Evolutionary conservation across 2,797 vertebrate genomes (phyloP).

Genomic region (Selene dorsalis): DNA sequence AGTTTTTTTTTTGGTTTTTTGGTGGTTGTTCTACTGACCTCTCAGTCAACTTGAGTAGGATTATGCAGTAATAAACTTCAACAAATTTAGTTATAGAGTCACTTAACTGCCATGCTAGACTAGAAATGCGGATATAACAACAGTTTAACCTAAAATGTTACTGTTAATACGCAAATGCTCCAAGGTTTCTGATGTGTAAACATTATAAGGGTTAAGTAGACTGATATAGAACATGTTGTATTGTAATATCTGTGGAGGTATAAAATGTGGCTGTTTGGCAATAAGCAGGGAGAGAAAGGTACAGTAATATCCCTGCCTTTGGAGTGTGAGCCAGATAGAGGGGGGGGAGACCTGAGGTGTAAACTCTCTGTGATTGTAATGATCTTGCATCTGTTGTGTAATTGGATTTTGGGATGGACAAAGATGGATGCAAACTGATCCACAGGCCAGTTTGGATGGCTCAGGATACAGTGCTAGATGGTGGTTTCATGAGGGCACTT

Average conservation of each 20-base stretch:
- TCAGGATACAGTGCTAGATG: conserved; percentile 31
- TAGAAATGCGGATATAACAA: conserved; percentile 38
- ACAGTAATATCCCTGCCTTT: conserved; percentile 63
- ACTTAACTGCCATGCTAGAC: conserved; percentile 33
- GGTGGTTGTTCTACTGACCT: conserved; percentile 31
- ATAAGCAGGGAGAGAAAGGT: conserved; percentile 58
- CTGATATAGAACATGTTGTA: conserved; percentile 48
- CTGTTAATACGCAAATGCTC: conserved; percentile 38
- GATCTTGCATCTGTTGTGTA: conserved; percentile 66
- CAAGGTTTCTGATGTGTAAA: conserved; percentile 70
- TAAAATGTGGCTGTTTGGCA: conserved; percentile 73
- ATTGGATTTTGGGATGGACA: conserved; percentile 44
- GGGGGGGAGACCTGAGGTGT: conserved; percentile 80
- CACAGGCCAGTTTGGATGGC: conserved; percentile 30
- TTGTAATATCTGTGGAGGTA: conserved; percentile 65
- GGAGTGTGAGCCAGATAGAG: conserved; percentile 61
- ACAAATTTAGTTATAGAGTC: conserved; percentile 10
- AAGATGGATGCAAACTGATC: conserved; percentile 45
- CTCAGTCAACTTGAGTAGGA: conserved; percentile 47
- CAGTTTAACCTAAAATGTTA: conserved; percentile 30
- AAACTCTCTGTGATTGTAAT: conserved; percentile 77
- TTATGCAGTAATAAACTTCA: conserved; percentile 33
- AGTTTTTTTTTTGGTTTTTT: not conserved
- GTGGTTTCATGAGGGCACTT: conserved; percentile 21
- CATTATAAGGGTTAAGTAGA: conserved; percentile 67